A percentile compares a stretch with the other conserved stretches of the same genome.
These are phyloP conservation scores for Cephalotes varians DNA, from an alignment of 2,888 invertebrate species.

Conservation along the genomic window DNA sequence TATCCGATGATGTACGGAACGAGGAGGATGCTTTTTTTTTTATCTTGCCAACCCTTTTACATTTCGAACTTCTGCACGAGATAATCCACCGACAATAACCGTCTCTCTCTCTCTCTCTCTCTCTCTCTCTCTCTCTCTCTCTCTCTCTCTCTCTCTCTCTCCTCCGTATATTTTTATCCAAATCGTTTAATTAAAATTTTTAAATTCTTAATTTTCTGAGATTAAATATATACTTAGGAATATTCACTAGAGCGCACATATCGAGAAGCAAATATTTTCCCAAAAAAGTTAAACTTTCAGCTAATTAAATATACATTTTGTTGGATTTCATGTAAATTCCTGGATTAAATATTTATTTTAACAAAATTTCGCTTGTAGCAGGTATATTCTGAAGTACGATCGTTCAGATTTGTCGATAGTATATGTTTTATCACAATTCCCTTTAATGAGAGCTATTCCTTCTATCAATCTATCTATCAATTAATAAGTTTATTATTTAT, in stretches of 20 bases:
- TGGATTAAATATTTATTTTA: background rate
- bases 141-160: background rate
- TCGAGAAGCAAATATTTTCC: background rate
- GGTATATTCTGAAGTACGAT: background rate
- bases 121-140: background rate
- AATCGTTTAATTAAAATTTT: slow-evolving; percentile 15
- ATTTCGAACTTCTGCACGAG: slow-evolving; percentile 25
- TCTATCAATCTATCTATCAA: background rate
- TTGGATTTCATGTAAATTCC: background rate
- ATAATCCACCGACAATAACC: slow-evolving; percentile 11
- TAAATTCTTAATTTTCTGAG: slow-evolving; percentile 17
- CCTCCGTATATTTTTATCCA: background rate
- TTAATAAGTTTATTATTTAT: no score
- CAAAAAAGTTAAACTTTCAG: background rate
- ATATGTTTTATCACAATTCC: background rate
- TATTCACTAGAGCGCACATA: background rate
- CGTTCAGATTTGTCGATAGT: background rate
- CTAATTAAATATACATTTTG: background rate
- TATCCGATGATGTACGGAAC: slow-evolving; percentile 42
- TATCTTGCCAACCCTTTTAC: slow-evolving; percentile 34
- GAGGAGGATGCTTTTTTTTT: slow-evolving; percentile 36
- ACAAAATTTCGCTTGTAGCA: background rate
- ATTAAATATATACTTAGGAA: slow-evolving; percentile 1
- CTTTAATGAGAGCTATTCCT: background rate
- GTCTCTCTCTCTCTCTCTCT: background rate